Conservation (phyloP, 2,888 invertebrate species). For the Idaea straminata region DNA sequence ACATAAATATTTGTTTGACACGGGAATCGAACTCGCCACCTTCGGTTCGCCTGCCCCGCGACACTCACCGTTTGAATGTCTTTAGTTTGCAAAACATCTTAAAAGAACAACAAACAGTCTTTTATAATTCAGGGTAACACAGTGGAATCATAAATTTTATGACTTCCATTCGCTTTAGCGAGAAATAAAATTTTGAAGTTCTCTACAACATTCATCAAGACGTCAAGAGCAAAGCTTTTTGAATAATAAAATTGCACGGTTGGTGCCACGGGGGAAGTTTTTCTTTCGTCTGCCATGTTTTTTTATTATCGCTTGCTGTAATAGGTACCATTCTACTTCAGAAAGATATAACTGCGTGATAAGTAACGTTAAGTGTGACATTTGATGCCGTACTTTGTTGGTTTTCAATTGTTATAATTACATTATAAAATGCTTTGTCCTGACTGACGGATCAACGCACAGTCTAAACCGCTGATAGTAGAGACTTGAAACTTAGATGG, state of each 20-base stretch:
- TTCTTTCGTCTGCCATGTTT: slow-evolving; percentile 16
- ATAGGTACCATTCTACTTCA: slow-evolving; percentile 13
- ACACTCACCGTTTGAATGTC: background rate
- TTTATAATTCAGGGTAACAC: slow-evolving; percentile 25
- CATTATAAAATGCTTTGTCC: too few species aligned
- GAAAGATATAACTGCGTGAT: background rate
- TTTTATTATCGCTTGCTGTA: background rate
- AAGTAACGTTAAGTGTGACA: too few species aligned
- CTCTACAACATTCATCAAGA: slow-evolving; percentile 72
- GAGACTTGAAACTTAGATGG: too few species aligned
- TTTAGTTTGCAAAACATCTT: slow-evolving; percentile 2
- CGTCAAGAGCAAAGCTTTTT: slow-evolving; percentile 67
- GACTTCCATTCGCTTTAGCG: slow-evolving; percentile 55
- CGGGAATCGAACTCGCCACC: too few species aligned
- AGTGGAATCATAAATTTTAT: slow-evolving; percentile 34
- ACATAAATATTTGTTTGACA: too few species aligned
- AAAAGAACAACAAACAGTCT: slow-evolving; percentile 24
- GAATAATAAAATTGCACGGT: slow-evolving; percentile 67
- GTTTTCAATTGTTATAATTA: too few species aligned
- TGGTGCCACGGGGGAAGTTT: slow-evolving; percentile 31
- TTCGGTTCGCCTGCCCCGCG: too few species aligned
- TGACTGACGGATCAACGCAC: too few species aligned
- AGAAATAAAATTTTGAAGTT: slow-evolving; percentile 68
- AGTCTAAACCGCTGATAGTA: too few species aligned
- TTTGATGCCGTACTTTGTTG: too few species aligned